Evolutionary conservation across 2,113 vertebrate species (phyloP), one percentile per base, ranked within the genome.

Genomic region (Dipodomys merriami): DNA sequence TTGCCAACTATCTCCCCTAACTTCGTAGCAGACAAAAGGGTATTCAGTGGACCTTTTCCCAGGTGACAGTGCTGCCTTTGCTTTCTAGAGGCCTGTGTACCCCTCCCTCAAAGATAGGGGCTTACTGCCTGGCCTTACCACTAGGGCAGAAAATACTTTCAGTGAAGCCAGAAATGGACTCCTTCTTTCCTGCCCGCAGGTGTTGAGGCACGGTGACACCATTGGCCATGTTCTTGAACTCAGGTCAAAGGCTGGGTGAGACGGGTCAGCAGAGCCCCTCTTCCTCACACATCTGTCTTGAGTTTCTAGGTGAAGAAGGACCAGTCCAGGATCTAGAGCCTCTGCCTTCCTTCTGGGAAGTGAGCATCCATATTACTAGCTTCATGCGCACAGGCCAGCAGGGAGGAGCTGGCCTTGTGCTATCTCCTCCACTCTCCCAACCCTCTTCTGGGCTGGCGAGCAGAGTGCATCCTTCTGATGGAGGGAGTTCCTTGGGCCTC

Each of bases 401-500:
- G 33, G 19, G 0, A 6, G 46, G 64, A 29, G 7, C 88, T 35
- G 71, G 71, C 60, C 57, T 15, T 1, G 53, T n/a, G n/a, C 16
- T 2, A 33, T 7, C 7, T 0, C 4, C 0, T 53, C n/a, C 11
- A 13, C 6, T 7, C 5, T 39, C 27, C 67, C 30, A 11, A 1
- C 25, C 8, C 2, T 64, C 64, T 29, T 25, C 27, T 0, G 0
- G 29, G 20, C 65, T 5, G 20, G 27, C 64, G 65, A 8, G 76
- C 86, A 44, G 35, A 19, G 15, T 4, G 11, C 25, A 0, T 30
- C 60, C 83, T 2, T 0, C 1, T 0, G 1, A 18, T 11, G 10
- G 29, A 0, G 4, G 1, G 22, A 2, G 5, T 68, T 81, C 60
- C 53, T 13, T 57, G 53, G 53, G 49, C 49, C 49, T 57, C 53